Conservation (phyloP, 2,113 vertebrate species). For the Ornithorhynchus anatinus region DNA sequence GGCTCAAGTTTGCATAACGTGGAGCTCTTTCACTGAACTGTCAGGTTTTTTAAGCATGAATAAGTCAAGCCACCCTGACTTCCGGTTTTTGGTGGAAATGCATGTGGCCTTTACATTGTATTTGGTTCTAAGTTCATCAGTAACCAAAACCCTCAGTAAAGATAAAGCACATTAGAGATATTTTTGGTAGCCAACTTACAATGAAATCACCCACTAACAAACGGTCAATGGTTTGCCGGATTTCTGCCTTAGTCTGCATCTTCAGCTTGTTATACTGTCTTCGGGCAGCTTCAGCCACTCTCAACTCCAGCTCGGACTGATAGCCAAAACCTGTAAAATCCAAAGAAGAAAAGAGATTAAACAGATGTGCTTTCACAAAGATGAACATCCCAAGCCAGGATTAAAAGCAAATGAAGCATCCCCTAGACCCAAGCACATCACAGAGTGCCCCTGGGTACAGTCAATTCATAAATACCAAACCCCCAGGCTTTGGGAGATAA, state of each 20-base stretch:
- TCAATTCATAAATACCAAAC: no score
- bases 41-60: background rate
- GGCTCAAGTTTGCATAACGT: no score
- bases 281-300: constrained; percentile 92
- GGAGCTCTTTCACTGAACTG: no score
- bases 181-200: constrained; percentile 73
- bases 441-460: no score
- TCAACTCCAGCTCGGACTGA: constrained; percentile 93
- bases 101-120: no score
- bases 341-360: background rate
- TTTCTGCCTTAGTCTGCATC: constrained; percentile 97
- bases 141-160: background rate
- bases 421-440: no score
- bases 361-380: no score
- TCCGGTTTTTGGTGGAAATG: no score
- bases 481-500: no score
- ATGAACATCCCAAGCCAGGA: no score
- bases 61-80: background rate
- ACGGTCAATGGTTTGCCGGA: constrained; percentile 94
- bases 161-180: background rate
- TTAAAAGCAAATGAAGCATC: no score
- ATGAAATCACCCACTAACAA: constrained; percentile 96
- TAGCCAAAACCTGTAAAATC: constrained; percentile 87
- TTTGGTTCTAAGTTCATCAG: background rate
- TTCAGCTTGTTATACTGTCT: constrained; percentile 97